These are phyloP conservation scores for Eupithecia insigniata DNA, from an alignment of 2,888 invertebrate species.

Conservation along the genomic window DNA sequence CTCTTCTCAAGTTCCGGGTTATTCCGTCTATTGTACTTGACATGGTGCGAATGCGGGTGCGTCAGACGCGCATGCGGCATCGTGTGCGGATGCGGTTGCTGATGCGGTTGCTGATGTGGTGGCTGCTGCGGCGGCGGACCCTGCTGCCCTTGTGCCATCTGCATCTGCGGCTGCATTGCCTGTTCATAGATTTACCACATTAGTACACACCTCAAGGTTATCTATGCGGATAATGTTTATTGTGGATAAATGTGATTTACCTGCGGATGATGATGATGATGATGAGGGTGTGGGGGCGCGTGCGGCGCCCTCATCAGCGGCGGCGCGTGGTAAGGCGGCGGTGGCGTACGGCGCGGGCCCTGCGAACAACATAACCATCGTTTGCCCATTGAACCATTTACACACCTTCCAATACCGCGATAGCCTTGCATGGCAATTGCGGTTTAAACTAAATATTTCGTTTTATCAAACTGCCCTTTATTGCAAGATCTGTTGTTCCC, in stretches of 20 bases:
- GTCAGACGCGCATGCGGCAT: conserved; percentile 66
- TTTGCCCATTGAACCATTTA: conserved; percentile 44
- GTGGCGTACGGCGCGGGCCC: conserved; percentile 88
- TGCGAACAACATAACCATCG: conserved; percentile 61
- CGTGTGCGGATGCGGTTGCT: conserved; percentile 49
- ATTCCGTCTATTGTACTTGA: conserved; percentile 96
- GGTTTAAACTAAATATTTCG: no score
- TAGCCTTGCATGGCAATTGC: background rate
- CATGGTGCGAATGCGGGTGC: conserved; percentile 62
- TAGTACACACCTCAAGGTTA: background rate
- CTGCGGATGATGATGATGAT: conserved; percentile 66
- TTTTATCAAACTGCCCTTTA: background rate
- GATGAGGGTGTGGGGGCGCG: conserved; percentile 60
- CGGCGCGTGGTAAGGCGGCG: conserved; percentile 90
- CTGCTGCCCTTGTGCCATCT: conserved; percentile 30
- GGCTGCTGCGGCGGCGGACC: conserved; percentile 54
- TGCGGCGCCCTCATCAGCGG: conserved; percentile 71
- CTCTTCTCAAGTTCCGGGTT: conserved; percentile 98
- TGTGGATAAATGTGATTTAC: conserved; percentile 43
- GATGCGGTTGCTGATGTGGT: conserved; percentile 46
- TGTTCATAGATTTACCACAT: conserved; percentile 4
- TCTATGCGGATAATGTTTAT: background rate
- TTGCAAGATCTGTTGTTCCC: background rate
- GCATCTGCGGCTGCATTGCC: conserved; percentile 13
- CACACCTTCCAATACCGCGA: conserved; percentile 14